Base-by-base conservation (phyloP, 2,797 vertebrate genomes). In the Poeciliopsis presidionis region DNA sequence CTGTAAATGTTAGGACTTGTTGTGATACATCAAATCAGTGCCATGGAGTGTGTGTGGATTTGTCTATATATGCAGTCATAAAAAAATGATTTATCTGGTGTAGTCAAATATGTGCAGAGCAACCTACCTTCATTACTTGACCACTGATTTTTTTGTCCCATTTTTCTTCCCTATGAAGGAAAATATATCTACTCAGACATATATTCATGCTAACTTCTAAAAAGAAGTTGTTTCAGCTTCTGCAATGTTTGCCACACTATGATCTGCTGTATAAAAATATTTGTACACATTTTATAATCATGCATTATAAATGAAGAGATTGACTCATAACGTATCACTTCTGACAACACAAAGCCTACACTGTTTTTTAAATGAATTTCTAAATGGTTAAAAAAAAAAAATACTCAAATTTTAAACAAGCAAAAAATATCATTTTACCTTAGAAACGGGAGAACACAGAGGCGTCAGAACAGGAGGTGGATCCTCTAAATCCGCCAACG, bases 401-500 rank as follows among this genome's bases (percentile, higher is more conserved):
- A 53, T 7, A n/a, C 22, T 13, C 9, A 39, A 46, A n/a, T 25
- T 5, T n/a, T 9, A 33, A 22, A 36, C 4, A 18, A 12, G n/a
- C 18, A n/a, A 7, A 33, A 33, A 46, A 79, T 16, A 49, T 13
- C 0, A 22, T 43, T 63, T 22, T 69, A 74, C 80, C 76, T 14
- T 4, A 25, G 11, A 5, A 3, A 33, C 12, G 39, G n/a, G 20
- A 72, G 25, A 47, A 22, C 0, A 22, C 9, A 28, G 16, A 20
- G 73, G 70, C 33, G 61, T 41, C 4, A 76, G 33, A 76, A 43
- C 57, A 43, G 73, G 59, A 49, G 77, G 65, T 45, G 16, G 18
- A 67, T 0, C 1, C 22, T 75, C 75, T 41, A 87, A 41, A 79
- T 83, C 72, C 25, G 51, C 57, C 49, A 84, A 25, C 39, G 77